Evolutionary conservation across 2,888 invertebrate species (phyloP), one percentile per base, ranked within the genome.

Genomic region (Myathropa florea): DNA sequence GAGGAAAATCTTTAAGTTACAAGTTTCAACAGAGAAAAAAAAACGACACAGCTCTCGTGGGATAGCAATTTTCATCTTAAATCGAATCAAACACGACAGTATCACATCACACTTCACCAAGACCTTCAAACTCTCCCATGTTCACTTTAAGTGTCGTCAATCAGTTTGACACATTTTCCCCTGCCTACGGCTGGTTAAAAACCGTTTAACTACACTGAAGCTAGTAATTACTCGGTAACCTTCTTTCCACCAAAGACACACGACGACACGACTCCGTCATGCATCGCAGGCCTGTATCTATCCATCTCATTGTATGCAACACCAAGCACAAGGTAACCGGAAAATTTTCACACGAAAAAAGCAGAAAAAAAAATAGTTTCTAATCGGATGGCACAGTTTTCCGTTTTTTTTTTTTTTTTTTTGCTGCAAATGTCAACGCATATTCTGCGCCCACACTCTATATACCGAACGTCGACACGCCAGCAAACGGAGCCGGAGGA

Each of bases 321-420:
- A 36, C 55, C 71, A 67, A 68, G 65, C 59, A 73, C 68, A 65
- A 82, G 70, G 64, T 71, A 67, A 81, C 76, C 72, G 72, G 67
- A 82, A 85, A 72, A 78, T 70, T 61, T 78, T 82, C 73, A 83
- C 85, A 86, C 82, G 83, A 82, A 82, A 77, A 79, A 33, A 39
- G 14, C 0, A 18, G n/a, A 73, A 64, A 23, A 60, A 3, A 70
- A 64, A 71, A 70, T 23, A 68, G 75, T 65, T 75, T 81, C 39
- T 55, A 67, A 77, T 81, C 70, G 60, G 70, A 65, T 75, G 83
- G 39, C 83, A 80, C 39, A 57, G 68, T 75, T 73, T 83, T 72
- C 59, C 63, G 64, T 1, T 21, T 14, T 28, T 18, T 36, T 39
- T 78, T 39, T 21, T 24, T 68, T 28, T 53, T 53, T 57, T 21